Conservation (phyloP, 2,113 vertebrate species). For the Aplodontia rufa region DNA sequence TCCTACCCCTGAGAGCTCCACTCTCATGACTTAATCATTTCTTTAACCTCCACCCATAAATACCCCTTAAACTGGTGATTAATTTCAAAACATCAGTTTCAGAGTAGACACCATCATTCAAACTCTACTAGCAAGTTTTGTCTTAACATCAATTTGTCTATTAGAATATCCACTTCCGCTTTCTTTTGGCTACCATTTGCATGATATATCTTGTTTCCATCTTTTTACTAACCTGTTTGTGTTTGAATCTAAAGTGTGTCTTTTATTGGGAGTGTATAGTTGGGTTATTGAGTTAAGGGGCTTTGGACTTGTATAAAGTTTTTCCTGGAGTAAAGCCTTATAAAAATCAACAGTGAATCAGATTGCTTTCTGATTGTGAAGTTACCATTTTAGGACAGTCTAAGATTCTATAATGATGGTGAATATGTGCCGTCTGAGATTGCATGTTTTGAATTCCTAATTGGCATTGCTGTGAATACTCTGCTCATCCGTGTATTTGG, state of each 20-base stretch:
- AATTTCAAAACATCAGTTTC: neutral
- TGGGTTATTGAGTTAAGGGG: neutral
- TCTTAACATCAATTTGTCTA: neutral
- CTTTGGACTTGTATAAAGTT: neutral
- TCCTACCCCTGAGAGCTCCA: neutral
- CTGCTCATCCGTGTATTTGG: neutral
- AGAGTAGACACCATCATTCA: neutral
- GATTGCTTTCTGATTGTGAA: neutral
- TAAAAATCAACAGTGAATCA: neutral
- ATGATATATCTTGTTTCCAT: neutral
- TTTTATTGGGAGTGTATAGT: neutral
- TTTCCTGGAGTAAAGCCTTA: neutral
- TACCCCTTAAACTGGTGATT: neutral
- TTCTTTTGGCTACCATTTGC: neutral
- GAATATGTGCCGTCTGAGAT: neutral
- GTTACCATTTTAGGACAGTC: neutral
- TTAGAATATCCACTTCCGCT: neutral
- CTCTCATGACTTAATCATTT: neutral
- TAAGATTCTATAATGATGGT: neutral
- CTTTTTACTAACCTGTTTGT: neutral
- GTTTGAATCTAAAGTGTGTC: neutral
- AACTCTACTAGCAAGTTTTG: neutral
- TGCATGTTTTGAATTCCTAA: neutral
- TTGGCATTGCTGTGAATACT: neutral
- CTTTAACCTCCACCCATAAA: neutral